Conservation (phyloP, 2,113 vertebrate genomes). For the Cochlearius cochlearius region DNA sequence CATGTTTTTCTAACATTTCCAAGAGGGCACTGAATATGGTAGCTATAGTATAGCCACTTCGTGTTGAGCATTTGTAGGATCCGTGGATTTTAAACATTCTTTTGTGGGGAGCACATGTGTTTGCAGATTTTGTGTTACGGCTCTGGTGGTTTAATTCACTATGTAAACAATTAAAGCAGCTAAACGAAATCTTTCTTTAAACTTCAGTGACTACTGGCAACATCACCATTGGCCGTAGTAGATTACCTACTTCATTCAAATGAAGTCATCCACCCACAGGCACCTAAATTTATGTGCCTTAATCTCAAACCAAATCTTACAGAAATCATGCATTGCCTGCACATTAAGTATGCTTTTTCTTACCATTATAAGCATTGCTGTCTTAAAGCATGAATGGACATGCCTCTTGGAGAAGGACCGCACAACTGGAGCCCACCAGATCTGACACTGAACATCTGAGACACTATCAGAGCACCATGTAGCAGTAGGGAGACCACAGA, state of each 20-base stretch:
- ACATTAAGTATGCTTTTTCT: not conserved
- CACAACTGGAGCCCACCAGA: not conserved
- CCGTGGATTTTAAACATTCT: not conserved
- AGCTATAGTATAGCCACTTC: not conserved
- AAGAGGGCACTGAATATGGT: not conserved
- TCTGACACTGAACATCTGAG: not conserved
- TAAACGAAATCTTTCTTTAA: not conserved
- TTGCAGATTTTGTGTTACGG: not conserved
- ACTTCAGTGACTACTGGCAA: not conserved
- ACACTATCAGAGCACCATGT: not conserved
- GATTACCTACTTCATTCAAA: not conserved
- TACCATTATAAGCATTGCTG: not conserved
- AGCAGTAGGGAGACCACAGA: not conserved
- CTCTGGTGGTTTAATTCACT: not conserved
- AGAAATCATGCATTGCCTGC: not conserved
- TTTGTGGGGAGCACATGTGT: not conserved
- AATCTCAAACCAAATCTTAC: not conserved
- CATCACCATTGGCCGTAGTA: accelerated
- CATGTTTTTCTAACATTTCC: not conserved
- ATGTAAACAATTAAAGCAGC: not conserved
- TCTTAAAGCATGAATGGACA: not conserved
- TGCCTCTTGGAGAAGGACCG: not conserved
- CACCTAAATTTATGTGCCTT: not conserved
- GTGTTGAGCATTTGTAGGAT: not conserved
- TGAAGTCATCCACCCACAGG: not conserved